Evolutionary conservation across 2,797 vertebrate species (phyloP).

Genomic region (Mormyrops boulengeri): DNA sequence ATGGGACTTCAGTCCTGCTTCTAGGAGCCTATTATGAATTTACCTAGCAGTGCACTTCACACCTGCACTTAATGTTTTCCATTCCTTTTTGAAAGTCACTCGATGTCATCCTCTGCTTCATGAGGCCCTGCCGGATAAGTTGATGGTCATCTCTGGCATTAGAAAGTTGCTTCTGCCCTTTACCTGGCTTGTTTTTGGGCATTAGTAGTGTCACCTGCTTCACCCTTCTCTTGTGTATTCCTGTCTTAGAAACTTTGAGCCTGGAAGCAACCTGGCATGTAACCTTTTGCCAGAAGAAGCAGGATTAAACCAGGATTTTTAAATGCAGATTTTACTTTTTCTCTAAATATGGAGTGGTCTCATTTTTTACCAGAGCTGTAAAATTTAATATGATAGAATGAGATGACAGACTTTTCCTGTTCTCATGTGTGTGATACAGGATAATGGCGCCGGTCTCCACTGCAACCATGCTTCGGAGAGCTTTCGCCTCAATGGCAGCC

Average conservation of each 20-base stretch:
- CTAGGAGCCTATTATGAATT: not conserved
- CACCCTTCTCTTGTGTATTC: not conserved
- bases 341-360: not conserved
- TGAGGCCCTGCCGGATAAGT: not conserved
- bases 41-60: not conserved
- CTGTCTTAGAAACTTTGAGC: not conserved
- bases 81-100: not conserved
- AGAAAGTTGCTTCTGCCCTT: not conserved
- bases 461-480: not conserved
- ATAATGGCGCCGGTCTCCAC: not conserved
- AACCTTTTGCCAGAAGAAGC: not conserved
- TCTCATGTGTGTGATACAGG: not conserved
- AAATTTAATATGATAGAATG: not conserved
- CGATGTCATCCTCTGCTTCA: not conserved
- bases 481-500: conserved; percentile 35
- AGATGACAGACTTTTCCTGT: not conserved
- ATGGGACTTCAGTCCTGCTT: not conserved
- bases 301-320: not conserved
- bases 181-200: not conserved
- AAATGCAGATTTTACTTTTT: not conserved
- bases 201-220: not conserved
- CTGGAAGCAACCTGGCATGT: not conserved
- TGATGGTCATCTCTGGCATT: not conserved
- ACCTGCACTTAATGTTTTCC: not conserved
- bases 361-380: not conserved